Evolutionary conservation across 2,888 invertebrate species (phyloP), one percentile per base, ranked within the genome.

Genomic region (Toxonevra muliebris): DNA sequence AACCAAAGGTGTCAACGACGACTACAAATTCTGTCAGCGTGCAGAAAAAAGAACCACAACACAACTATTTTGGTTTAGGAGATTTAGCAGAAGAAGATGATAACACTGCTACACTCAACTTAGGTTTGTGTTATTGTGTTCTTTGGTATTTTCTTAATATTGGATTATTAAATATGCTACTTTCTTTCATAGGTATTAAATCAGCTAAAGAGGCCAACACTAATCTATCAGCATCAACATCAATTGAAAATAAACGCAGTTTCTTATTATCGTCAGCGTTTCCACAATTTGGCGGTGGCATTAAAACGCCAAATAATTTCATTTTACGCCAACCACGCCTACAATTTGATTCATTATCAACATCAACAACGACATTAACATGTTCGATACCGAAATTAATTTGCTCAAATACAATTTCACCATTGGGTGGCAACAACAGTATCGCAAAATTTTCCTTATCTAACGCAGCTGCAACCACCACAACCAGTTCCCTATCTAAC

Each of bases 251-350:
- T 11, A 53, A 53, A 53, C 53, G 53, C 13, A 19, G n/a, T 40
- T 57, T 57, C 40, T 30, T 40, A 17, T 5, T 19, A 12, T 13
- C 42, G 13, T 40, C 66, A n/a, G 52, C 66, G 43, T 66, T 66
- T 30, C 30, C 60, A 30, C 30, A 65, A 65, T 45, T 69, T 71
- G 30, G 30, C 54, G 65, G 66, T 30, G 7, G 67, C 70, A n/a
- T 43, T 65, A 48, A 76, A 73, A 30, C 30, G 45, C 58, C 75
- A 59, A 76, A 76, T 54, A 80, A 76, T 76, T 80, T 82, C 71
- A 80, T 85, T 58, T 71, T 85, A 65, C 76, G 85, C 10, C 79
- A 84, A 66, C 80, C 85, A 2, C 82, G 82, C 5, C 69, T 85
- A 64, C 83, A 84, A 70, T 82, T 84, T 68, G 81, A 83, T 62